Evolutionary conservation across 2,888 invertebrate genomes (phyloP), one percentile per base, ranked within the genome.

Genomic region (Lepidocyrtinus sp.): DNA sequence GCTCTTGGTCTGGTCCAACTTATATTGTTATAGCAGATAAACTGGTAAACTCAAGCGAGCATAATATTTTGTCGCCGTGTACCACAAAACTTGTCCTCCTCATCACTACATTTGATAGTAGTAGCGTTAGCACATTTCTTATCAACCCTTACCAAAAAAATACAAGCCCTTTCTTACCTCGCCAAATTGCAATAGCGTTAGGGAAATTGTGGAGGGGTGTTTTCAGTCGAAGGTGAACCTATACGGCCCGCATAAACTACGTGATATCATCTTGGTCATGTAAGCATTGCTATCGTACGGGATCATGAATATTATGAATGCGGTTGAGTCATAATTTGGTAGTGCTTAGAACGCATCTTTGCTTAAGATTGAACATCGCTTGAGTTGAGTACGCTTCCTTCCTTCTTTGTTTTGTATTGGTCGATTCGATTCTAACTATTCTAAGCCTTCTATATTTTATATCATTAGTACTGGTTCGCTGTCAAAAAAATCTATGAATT

Each of bases 161-260:
- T n/a, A n/a, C n/a, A n/a, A n/a, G 19, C 59, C 59, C 19, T 59
- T 59, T 12, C 2, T 50, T 50, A 2, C 5, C 15, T 50, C 17
- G 17, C 50, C 50, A 21, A 59, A 59, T 21, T 59, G 2, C 59
- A 21, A 12, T 12, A 59, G 21, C 59, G 2, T 55, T n/a, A n/a
- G 7, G 36, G 36, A 9, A 36, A 36, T 36, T 9, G 36, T 36
- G 22, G 22, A 59, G 59, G 19, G n/a, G n/a, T n/a, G n/a, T 21
- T 59, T 59, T 21, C 59, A 21, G 7, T 21, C 59, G 59, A 59
- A 59, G 59, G 59, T 59, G 59, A 59, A 59, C 59, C 22, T 59
- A 59, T 59, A 12, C 22, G 22, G 59, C 19, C 59, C 59, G 22
- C 59, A 55, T 3, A 55, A 7, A 59, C 7, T 59, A 59, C 12